Evolutionary conservation across 2,888 invertebrate species (phyloP).

Genomic region (Agonopterix heracliana): DNA sequence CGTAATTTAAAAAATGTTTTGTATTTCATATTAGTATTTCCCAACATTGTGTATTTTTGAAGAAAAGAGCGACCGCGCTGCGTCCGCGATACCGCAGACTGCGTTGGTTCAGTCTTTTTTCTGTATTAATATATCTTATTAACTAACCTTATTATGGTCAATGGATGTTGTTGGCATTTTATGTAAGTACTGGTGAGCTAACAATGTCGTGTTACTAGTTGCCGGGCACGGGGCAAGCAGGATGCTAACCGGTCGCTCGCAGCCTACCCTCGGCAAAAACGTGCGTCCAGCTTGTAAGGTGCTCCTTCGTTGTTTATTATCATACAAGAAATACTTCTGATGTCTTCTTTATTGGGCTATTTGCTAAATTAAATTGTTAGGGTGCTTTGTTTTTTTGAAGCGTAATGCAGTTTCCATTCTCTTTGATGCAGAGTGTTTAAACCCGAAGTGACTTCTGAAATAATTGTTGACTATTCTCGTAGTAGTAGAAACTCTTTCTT

Average conservation of each 20-base stretch:
- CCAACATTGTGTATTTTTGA: too few species aligned
- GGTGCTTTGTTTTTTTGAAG: too few species aligned
- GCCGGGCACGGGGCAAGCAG: constrained; percentile 47
- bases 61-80: too few species aligned
- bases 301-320: not conserved
- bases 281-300: constrained; percentile 26
- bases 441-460: too few species aligned
- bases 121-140: constrained; percentile 13
- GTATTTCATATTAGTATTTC: too few species aligned
- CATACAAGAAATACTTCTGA: not conserved
- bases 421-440: too few species aligned
- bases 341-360: not conserved
- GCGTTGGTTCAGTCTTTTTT: too few species aligned
- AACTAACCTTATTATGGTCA: constrained; percentile 16
- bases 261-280: constrained; percentile 43
- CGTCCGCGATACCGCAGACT: too few species aligned
- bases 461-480: too few species aligned
- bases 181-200: constrained; percentile 27
- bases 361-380: not conserved
- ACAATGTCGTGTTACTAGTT: constrained; percentile 46
- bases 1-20: too few species aligned
- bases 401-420: too few species aligned
- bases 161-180: constrained; percentile 31
- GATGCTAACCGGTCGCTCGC: constrained; percentile 52
- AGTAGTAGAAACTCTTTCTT: too few species aligned